A percentile compares a stretch with the other conserved stretches of the same genome.
These are phyloP conservation scores for Pogonocichla stellata DNA, from an alignment of 2,113 vertebrate species.

Conservation along the genomic window DNA sequence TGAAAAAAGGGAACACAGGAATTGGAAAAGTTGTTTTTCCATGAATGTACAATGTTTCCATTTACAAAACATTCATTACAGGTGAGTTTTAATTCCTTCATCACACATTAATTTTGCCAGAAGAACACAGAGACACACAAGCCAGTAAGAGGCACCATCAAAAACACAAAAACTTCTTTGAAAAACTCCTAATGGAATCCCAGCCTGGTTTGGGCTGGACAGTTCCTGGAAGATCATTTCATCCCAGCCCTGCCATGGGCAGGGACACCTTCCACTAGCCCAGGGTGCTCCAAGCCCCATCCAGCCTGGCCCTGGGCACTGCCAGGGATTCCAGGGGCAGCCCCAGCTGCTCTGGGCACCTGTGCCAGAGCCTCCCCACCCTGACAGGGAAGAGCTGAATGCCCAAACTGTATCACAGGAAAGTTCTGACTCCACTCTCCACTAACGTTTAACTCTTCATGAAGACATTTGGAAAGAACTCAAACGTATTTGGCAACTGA, in stretches of 20 bases:
- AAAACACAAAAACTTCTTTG: not conserved
- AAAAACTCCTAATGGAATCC: not conserved
- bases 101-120: not conserved
- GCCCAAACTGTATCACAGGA: not conserved
- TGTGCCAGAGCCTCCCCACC: not conserved
- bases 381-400: not conserved
- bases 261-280: not conserved
- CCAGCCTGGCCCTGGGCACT: not conserved
- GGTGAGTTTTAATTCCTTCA: not conserved
- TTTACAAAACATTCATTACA: not conserved
- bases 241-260: not conserved
- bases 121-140: not conserved
- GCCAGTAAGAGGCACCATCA: rapidly evolving
- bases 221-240: not conserved
- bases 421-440: not conserved
- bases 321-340: not conserved
- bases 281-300: rapidly evolving
- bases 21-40: not conserved
- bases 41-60: not conserved
- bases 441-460: not conserved
- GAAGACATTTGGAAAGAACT: not conserved
- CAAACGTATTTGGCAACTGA: not conserved
- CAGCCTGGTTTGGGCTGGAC: not conserved
- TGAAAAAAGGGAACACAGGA: not conserved
- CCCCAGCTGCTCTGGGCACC: not conserved